Evolutionary conservation across 2,888 invertebrate species (phyloP), one percentile per base, ranked within the genome.

Genomic region (Stomorhina lunata): DNA sequence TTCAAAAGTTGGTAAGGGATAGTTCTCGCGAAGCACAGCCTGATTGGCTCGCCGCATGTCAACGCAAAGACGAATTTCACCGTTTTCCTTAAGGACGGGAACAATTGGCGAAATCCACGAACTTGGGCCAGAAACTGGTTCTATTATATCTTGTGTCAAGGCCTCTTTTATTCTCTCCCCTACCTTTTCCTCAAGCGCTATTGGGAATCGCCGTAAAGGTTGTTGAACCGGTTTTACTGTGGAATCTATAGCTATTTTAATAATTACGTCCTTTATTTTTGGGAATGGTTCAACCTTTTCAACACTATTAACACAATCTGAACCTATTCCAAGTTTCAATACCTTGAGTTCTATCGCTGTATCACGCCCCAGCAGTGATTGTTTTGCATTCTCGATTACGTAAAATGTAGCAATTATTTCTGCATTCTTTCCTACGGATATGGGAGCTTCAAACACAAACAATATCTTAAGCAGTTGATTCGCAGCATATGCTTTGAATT

Each of bases 201-300:
- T 84, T 15, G 89, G 88, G 25, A 87, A 69, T 57, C 88, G 29
- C 6, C 32, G 32, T 17, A 55, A 10, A 32, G 55, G 29, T 15
- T 32, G 55, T 29, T 32, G 55, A 12, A 53, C 53, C 10, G 50
- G 50, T 12, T 27, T 53, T 5, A 53, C 53, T 4, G 53, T 12
- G 6, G 29, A 32, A 27, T 32, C 55, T 17, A 55, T 55, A 32
- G 32, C 10, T 9, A 55, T 9, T 22, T 72, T 57, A 86, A 76
- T 17, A 25, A 59, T 15, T 15, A 88, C 75, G 61, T 86, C 80
- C 68, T 87, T 88, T 29, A 89, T 84, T 84, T 89, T 88, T 5
- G 57, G 57, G 34, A 69, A 79, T 25, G 22, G 27, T 12, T 29
- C 15, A n/a, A n/a, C 7, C 27, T 17, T 29, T 57, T 59, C 43